Conservation (phyloP, 2,113 vertebrate genomes). For the Tupaia chinensis region DNA sequence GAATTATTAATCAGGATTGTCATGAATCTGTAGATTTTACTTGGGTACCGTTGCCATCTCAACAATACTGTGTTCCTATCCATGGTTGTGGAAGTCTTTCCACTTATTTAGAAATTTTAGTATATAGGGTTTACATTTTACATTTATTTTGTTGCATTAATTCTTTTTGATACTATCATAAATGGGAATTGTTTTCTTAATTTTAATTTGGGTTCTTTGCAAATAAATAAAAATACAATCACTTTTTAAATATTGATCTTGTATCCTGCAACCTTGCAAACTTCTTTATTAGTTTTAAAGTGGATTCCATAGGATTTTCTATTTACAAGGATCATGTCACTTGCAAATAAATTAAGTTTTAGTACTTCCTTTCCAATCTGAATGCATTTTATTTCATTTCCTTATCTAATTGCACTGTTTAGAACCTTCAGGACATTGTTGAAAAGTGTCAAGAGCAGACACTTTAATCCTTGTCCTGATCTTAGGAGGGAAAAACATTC, state of each 20-base stretch:
- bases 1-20: slow-evolving; percentile 40
- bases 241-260: neutral
- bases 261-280: neutral
- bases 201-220: slow-evolving; percentile 24
- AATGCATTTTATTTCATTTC: slow-evolving; percentile 40
- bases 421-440: neutral
- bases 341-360: slow-evolving; percentile 28
- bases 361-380: neutral
- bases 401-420: neutral
- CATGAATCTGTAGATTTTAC: neutral
- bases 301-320: slow-evolving; percentile 21
- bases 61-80: neutral
- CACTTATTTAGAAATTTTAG: slow-evolving; percentile 28
- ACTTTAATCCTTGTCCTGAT: slow-evolving; percentile 1
- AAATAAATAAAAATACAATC: slow-evolving; percentile 16
- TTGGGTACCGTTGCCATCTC: neutral
- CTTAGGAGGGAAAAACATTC: neutral
- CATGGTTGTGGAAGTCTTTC: neutral
- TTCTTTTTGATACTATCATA: slow-evolving; percentile 48
- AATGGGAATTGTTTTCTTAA: slow-evolving; percentile 45
- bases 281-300: slow-evolving; percentile 1
- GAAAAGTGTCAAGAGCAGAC: neutral
- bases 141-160: no score
- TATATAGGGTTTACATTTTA: slow-evolving; percentile 17
- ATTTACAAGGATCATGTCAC: neutral